Percentiles rank a stretch among this genome's conserved stretches.
Evolutionary conservation across 2,888 invertebrate species (phyloP).

Genomic region (Adelognathus sp.): DNA sequence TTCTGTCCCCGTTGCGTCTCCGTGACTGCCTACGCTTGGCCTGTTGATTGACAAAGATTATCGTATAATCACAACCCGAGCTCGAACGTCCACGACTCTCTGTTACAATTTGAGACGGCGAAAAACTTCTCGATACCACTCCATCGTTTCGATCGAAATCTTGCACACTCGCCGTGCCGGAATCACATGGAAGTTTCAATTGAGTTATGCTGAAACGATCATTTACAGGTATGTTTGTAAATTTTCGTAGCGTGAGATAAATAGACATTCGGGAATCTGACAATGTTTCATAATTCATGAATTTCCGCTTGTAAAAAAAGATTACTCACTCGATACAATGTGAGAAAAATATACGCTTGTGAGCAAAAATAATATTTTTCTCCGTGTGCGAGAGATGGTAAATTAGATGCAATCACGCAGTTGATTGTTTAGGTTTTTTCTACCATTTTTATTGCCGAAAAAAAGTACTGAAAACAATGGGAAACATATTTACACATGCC

Average conservation of each 20-base stretch:
- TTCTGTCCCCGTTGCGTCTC: conserved; percentile 43
- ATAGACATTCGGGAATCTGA: no score
- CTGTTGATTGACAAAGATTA: not conserved
- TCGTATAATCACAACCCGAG: not conserved
- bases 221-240: conserved; percentile 39
- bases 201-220: conserved; percentile 19
- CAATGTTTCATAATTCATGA: no score
- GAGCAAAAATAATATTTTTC: no score
- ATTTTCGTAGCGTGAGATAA: not conserved
- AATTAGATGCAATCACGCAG: no score
- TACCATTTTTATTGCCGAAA: no score
- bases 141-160: not conserved
- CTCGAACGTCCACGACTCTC: not conserved
- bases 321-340: no score
- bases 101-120: not conserved
- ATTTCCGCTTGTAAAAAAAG: no score
- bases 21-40: not conserved
- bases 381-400: no score
- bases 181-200: not conserved
- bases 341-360: no score
- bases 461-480: no score
- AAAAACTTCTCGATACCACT: not conserved
- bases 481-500: no score
- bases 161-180: not conserved
- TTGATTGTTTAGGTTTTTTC: no score